Base-by-base conservation (phyloP, 2,888 invertebrate species). In the Tachystola acroxantha region DNA sequence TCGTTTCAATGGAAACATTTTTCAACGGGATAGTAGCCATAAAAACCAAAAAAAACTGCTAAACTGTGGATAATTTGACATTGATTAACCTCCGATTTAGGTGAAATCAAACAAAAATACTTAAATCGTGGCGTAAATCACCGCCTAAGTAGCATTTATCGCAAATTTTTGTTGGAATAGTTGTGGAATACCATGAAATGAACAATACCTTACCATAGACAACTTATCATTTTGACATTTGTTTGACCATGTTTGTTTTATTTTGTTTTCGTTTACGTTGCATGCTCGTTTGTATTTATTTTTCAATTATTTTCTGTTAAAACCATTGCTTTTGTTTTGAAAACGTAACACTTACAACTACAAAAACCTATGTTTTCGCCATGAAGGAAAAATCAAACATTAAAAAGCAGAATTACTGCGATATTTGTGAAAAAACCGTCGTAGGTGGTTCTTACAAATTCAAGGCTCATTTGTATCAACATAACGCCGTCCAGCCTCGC, bases 401-500 rank as follows among this genome's bases (percentile, higher is more conserved):
- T 30, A 58, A 50, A 38, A 55, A 44, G 20, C 37, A 34, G 20
- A 48, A 58, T 10, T 38, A 46, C 29, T 78, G 77, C 40, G 32
- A 53, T 13, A 50, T 65, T 35, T 78, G 77, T 34, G 38, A 49
- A 6, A 72, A 68, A 48, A 48, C 42, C 5, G 53, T 76, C 3
- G 39, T 56, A 0, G 65, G 67, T 0, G 52, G 54, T 33, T 37
- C 57, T 0, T 69, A 57, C 40, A 66, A 75, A 13, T 59, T 61
- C 11, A 55, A 58, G 34, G 36, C 56, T 0, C 68, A 68, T 46
- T 42, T 81, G 13, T 79, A 67, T 32, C 48, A 53, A 6, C 81
- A 81, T 28, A 64, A 52, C 1, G 59, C 54, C 0, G 49, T 73
- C 0, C 43, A 66, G 32, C 35, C 71, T 0, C 53, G 72, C 3